phyloP scores from a whole-genome alignment of 2,888 invertebrate genomes.

The Parnassius glacialis region DNA sequence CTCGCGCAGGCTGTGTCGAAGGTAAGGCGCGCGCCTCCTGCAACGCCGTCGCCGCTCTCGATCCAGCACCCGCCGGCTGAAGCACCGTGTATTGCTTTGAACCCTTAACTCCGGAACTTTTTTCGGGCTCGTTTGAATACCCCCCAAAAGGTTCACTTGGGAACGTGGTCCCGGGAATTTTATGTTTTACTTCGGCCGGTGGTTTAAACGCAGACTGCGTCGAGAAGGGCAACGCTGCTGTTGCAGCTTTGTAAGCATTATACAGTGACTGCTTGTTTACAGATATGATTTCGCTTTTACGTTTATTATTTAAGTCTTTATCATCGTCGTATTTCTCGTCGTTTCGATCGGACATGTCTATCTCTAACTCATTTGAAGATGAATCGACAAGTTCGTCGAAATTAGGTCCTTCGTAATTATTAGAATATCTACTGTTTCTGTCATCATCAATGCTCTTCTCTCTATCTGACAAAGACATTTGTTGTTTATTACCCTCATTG shows the following conservation, averaged over 20 bases:
- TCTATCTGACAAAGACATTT: constrained; percentile 45
- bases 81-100: constrained; percentile 93
- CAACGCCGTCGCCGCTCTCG: constrained; percentile 89
- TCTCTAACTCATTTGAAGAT: constrained; percentile 88
- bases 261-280: constrained; percentile 79
- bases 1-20: constrained; percentile 74
- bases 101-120: constrained; percentile 59
- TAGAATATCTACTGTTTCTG: constrained; percentile 74
- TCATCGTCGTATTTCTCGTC: constrained; percentile 84
- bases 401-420: constrained; percentile 86
- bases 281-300: constrained; percentile 73
- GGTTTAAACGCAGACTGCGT: constrained; percentile 91
- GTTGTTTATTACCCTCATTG: constrained; percentile 46
- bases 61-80: constrained; percentile 90
- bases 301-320: constrained; percentile 71
- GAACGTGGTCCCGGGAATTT: constrained; percentile 59
- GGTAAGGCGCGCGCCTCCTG: constrained; percentile 85
- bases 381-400: constrained; percentile 89
- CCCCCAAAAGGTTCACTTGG: constrained; percentile 88
- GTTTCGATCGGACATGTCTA: constrained; percentile 87
- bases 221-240: constrained; percentile 83
- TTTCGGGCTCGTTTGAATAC: constrained; percentile 81
- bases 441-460: constrained; percentile 62
- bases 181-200: constrained; percentile 84
- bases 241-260: constrained; percentile 77